Evolutionary conservation across 2,888 invertebrate species (phyloP).

Genomic region (Callyntrura sp.): DNA sequence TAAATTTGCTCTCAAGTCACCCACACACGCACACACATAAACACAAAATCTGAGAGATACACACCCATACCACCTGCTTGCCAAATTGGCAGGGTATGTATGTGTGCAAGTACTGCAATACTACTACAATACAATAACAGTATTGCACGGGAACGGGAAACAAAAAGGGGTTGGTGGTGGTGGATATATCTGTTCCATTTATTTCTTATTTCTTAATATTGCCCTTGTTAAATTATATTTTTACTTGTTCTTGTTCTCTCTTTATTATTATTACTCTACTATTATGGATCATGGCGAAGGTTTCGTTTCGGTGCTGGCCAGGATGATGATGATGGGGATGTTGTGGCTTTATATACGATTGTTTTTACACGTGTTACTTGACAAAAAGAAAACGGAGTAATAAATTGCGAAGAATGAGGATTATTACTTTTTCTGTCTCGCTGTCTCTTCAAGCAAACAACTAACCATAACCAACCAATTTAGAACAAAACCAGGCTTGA

Average conservation of each 20-base stretch:
- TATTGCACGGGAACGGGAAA: too few species aligned
- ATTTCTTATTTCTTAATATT: neutral
- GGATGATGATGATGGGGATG: neutral
- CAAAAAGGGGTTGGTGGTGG: too few species aligned
- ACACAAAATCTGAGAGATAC: too few species aligned
- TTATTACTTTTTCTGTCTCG: neutral
- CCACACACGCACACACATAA: neutral
- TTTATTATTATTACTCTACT: slow-evolving; percentile 21
- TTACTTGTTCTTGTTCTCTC: slow-evolving; percentile 2
- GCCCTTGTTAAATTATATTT: slow-evolving; percentile 2
- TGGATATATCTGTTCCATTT: too few species aligned
- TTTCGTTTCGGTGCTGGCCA: too few species aligned
- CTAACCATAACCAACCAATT: too few species aligned
- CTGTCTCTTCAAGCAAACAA: too few species aligned
- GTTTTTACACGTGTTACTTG: slow-evolving; percentile 30
- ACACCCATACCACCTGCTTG: too few species aligned
- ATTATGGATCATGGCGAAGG: too few species aligned
- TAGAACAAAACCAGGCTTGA: slow-evolving; percentile 20
- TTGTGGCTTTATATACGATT: neutral
- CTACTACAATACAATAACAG: too few species aligned
- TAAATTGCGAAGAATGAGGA: neutral
- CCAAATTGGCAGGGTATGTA: too few species aligned
- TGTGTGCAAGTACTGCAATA: too few species aligned
- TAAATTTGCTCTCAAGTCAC: neutral
- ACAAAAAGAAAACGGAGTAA: neutral